These are phyloP conservation scores for Trogon surrucura DNA, from an alignment of 2,113 vertebrate species.

Conservation along the genomic window DNA sequence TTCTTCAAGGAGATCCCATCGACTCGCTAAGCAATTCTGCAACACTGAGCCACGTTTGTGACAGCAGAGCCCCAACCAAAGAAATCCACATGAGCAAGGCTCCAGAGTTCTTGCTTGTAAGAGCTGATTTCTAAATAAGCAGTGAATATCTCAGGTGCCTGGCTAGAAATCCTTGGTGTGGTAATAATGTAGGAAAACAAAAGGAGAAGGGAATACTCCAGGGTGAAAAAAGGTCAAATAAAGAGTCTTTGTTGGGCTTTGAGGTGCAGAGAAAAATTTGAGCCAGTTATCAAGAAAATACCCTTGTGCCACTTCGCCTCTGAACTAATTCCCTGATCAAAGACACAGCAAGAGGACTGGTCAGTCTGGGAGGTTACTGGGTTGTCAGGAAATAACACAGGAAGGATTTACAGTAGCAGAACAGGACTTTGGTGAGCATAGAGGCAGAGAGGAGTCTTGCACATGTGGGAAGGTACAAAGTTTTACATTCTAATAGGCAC, in stretches of 20 bases:
- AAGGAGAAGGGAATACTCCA: background rate
- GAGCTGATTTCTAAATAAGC: background rate
- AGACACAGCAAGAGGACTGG: background rate
- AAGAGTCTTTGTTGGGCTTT: background rate
- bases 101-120: background rate
- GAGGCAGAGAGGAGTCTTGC: background rate
- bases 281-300: background rate
- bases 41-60: background rate
- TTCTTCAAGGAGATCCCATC: background rate
- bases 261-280: background rate
- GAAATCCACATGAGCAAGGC: background rate
- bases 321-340: background rate
- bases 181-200: background rate
- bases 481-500: background rate
- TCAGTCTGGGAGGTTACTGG: background rate
- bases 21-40: background rate
- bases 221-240: background rate
- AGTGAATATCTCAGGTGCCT: background rate
- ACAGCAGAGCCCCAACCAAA: background rate
- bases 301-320: background rate
- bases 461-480: rapidly evolving
- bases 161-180: background rate
- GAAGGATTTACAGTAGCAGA: background rate
- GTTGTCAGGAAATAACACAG: background rate
- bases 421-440: background rate